These are phyloP conservation scores for Heliconius charithonia DNA, from an alignment of 2,888 invertebrate species.

Conservation along the genomic window DNA sequence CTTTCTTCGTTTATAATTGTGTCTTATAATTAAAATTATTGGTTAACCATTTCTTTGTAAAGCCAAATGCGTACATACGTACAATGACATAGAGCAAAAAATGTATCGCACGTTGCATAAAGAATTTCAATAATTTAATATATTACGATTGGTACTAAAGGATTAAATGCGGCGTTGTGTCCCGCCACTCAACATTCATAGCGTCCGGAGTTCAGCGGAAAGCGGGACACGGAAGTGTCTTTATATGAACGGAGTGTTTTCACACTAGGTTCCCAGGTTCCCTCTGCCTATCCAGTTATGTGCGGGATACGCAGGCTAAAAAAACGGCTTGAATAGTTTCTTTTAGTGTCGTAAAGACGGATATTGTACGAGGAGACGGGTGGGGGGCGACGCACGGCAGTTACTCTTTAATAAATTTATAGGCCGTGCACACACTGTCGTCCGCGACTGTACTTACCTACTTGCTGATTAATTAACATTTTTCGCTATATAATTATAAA, in stretches of 20 bases:
- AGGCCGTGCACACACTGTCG: slow-evolving; percentile 39
- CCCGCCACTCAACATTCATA: no score
- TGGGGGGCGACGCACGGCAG: slow-evolving; percentile 37
- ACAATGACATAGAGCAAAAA: slow-evolving; percentile 19
- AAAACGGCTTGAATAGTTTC: slow-evolving; percentile 15
- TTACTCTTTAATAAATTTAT: slow-evolving; percentile 42
- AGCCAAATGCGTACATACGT: slow-evolving; percentile 3
- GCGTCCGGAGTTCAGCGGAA: no score
- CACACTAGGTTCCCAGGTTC: no score
- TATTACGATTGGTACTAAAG: slow-evolving; percentile 13
- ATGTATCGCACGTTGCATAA: slow-evolving; percentile 1
- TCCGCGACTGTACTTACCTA: slow-evolving; percentile 5
- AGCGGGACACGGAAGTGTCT: no score
- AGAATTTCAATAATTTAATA: slow-evolving; percentile 30
- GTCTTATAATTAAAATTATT: not conserved
- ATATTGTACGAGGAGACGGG: slow-evolving; percentile 45
- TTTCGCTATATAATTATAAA: not conserved
- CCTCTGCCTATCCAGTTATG: no score
- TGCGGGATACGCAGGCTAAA: no score
- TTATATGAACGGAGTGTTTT: no score
- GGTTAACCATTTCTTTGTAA: not conserved
- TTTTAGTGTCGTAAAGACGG: slow-evolving; percentile 28
- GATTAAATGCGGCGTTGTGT: no score
- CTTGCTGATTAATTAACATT: not conserved
- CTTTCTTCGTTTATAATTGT: not conserved